These are phyloP conservation scores for Enhydra lutris DNA, from an alignment of 2,113 vertebrate species.

Conservation along the genomic window DNA sequence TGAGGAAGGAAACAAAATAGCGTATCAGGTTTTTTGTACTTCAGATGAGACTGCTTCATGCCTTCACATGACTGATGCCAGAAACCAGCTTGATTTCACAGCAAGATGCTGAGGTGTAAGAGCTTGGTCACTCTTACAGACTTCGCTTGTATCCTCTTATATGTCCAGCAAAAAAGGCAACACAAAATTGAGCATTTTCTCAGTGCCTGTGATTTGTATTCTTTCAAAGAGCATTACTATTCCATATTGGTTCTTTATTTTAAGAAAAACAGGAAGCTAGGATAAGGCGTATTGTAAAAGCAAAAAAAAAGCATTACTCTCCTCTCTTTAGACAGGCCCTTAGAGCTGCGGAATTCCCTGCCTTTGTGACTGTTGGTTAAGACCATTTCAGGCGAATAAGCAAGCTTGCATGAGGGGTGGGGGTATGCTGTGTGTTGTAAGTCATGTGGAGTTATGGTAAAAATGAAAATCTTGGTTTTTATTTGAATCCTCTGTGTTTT, in stretches of 20 bases:
- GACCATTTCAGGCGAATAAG: constrained; percentile 25
- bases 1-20: constrained; percentile 44
- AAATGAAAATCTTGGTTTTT: constrained; percentile 75
- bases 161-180: neutral
- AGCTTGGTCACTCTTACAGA: neutral
- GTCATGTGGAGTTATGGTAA: constrained; percentile 67
- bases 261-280: constrained; percentile 8
- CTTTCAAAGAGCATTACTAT: neutral
- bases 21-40: neutral
- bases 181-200: neutral
- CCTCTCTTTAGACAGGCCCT: constrained; percentile 30
- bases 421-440: constrained; percentile 37
- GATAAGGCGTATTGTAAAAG: neutral
- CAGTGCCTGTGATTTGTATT: neutral
- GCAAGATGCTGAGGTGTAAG: neutral
- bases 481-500: constrained; percentile 35
- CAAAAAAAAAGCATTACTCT: neutral
- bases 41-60: constrained; percentile 32
- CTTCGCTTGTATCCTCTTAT: neutral
- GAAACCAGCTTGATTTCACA: neutral
- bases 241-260: constrained; percentile 41
- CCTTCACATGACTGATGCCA: neutral
- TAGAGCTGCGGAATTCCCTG: constrained; percentile 22
- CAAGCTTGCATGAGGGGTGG: neutral
- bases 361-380: neutral